Percentiles rank a stretch among this genome's conserved stretches.
Conservation (phyloP, 2,797 vertebrate species). For the Vultur gryphus region DNA sequence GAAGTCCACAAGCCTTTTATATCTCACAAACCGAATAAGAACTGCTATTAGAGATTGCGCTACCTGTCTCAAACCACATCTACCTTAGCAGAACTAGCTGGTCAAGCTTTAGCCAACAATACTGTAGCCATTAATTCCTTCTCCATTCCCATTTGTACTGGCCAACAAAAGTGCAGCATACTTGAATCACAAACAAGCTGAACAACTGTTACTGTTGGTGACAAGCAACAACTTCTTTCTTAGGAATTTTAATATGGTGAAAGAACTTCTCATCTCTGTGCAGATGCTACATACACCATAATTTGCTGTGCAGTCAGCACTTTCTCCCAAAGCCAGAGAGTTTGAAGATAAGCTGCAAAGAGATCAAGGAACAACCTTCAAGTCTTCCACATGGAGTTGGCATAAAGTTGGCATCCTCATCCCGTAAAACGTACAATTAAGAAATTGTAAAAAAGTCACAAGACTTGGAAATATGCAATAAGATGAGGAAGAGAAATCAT, state of each 20-base stretch:
- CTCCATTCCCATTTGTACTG: neutral
- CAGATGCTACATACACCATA: neutral
- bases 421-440: neutral
- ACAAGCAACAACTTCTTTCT: neutral
- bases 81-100: neutral
- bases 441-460: neutral
- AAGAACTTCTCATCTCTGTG: neutral
- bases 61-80: neutral
- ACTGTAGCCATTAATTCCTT: neutral
- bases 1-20: neutral
- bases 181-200: neutral
- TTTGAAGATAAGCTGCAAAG: neutral
- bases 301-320: neutral
- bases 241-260: neutral
- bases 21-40: neutral
- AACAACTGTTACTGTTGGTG: neutral
- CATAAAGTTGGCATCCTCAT: neutral
- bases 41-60: neutral
- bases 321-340: neutral
- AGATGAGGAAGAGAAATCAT: neutral
- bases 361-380: neutral
- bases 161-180: rapidly evolving
- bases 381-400: neutral
- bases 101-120: neutral
- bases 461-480: neutral